Base-by-base conservation (phyloP, 2,113 vertebrate species). In the Cyanoramphus novaezelandiae region DNA sequence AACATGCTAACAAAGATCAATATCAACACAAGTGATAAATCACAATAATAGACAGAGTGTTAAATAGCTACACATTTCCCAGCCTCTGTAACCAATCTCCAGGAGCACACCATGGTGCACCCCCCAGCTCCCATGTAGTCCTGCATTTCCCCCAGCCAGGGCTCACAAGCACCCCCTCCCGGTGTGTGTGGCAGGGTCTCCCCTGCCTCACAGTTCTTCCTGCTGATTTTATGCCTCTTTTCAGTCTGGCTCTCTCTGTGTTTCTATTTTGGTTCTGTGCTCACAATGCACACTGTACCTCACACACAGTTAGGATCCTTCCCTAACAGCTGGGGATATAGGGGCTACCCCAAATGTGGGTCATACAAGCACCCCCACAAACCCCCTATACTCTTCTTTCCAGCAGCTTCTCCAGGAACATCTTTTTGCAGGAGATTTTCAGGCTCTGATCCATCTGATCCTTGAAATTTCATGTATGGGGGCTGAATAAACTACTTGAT, bases 241-340 rank as follows among this genome's bases (percentile, higher is more conserved):
- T 59, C 46, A 24, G 35, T 7, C 8, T 59, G 55, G 0, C 2
- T 79, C 31, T 6, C 11, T 23, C 2, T 0, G 4, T 35, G 8
- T 37, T 87, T 75, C 43, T 74, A 1, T 27, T 55, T 37, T 52
- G 31, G 4, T 29, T 10, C n/a, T 21, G 15, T 33, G 4, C 17
- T 7, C 17, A 7, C 13, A 18, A 10, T 1, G 3, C 11, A 12
- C 11, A 2, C 0, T 0, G 1, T 1, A 0, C 8, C 10, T 23
- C 1, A 0, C 0, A 2, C 11, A 11, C 8, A 55, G 33, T 59
- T 0, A 0, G 9, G n/a, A 59, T 20, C 35, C 6, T 60, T 20
- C 35, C 29, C 6, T 35, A 20, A 14, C 3, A 33, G 4, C 27
- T 46, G 35, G 13, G 12, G 19, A 6, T 33, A 17, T 0, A 28